A percentile compares a stretch with the other conserved stretches of the same genome.
phyloP scores from a whole-genome alignment of 53 echinoderm and acorn worm genomes.

The Echinarachnius parma region DNA sequence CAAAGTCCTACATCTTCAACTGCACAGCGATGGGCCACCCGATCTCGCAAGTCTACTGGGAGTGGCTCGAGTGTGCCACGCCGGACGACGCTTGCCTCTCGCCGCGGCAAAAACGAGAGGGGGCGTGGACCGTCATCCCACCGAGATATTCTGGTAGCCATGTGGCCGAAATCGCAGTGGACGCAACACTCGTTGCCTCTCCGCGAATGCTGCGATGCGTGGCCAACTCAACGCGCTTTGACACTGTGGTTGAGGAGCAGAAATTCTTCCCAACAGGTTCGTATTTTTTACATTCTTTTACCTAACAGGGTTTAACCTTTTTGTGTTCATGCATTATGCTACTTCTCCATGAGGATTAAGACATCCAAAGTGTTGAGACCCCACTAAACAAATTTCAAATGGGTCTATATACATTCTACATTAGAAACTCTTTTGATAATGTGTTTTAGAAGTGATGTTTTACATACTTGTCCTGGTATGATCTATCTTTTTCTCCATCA shows the following conservation, averaged over 20 bases:
- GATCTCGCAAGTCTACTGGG: not conserved
- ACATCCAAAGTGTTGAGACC: too few species aligned
- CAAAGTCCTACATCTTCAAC: not conserved
- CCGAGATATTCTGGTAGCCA: not conserved
- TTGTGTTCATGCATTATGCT: too few species aligned
- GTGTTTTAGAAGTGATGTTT: too few species aligned
- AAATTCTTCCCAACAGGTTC: not conserved
- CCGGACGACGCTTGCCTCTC: not conserved
- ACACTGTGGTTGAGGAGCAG: not conserved
- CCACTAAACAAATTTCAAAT: too few species aligned
- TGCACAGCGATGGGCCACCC: conserved; percentile 3
- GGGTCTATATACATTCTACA: too few species aligned
- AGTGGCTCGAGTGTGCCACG: not conserved
- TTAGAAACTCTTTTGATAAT: too few species aligned
- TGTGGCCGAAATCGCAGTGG: not conserved
- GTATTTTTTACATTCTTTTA: not conserved
- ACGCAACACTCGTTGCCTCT: not conserved
- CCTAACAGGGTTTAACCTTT: not conserved
- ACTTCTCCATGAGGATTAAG: too few species aligned
- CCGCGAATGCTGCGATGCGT: not conserved
- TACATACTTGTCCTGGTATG: too few species aligned
- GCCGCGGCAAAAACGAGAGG: not conserved
- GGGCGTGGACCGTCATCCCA: not conserved
- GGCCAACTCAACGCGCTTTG: not conserved
- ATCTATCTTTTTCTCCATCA: too few species aligned